These are phyloP conservation scores for Onychomys arenicola DNA, from an alignment of 2,797 vertebrate genomes.

Conservation along the genomic window DNA sequence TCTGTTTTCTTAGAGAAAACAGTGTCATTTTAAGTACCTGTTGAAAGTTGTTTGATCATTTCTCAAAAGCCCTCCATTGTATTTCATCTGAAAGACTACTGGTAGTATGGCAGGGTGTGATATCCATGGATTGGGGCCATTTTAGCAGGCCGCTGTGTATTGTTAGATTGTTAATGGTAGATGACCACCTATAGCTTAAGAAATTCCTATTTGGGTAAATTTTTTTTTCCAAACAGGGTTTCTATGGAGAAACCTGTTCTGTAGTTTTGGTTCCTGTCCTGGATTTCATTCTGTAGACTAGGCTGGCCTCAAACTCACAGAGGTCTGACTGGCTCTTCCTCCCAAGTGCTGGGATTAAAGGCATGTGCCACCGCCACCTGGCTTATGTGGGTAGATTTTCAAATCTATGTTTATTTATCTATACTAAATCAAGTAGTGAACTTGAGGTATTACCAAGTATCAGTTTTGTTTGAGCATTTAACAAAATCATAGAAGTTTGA, in stretches of 20 bases:
- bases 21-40: fast-evolving
- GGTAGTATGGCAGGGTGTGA: too few species aligned
- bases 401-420: background rate
- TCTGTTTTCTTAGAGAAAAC: background rate
- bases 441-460: background rate
- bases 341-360: too few species aligned
- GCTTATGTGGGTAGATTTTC: background rate
- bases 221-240: too few species aligned
- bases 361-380: too few species aligned
- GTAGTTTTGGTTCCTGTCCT: too few species aligned
- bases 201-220: background rate
- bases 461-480: background rate
- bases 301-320: too few species aligned
- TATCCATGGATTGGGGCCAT: background rate
- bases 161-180: background rate
- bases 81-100: background rate
- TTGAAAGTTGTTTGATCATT: fast-evolving
- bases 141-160: background rate
- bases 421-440: background rate
- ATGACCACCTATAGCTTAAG: background rate
- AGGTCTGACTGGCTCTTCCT: too few species aligned
- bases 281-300: too few species aligned
- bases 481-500: background rate
- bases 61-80: background rate
- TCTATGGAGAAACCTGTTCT: too few species aligned